Evolutionary conservation across 2,113 vertebrate genomes (phyloP).

Genomic region (Strix aluco): DNA sequence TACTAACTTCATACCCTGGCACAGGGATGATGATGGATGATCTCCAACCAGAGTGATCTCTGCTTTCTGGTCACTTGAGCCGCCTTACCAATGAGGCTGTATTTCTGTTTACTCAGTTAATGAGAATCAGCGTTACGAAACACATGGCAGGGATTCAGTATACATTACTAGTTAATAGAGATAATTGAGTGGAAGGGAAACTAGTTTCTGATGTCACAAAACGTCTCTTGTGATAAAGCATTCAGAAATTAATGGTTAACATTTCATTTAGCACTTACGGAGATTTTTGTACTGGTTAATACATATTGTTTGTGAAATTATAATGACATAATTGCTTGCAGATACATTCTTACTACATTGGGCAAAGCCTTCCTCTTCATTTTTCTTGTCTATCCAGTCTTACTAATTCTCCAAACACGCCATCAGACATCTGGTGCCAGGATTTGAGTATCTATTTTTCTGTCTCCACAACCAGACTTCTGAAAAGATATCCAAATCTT

Average conservation of each 20-base stretch:
- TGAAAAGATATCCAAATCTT: neutral
- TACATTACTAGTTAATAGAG: slow-evolving; percentile 34
- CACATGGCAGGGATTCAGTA: slow-evolving; percentile 17
- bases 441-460: slow-evolving; percentile 8
- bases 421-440: slow-evolving; percentile 28
- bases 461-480: neutral
- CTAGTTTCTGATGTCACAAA: slow-evolving; percentile 54
- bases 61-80: slow-evolving; percentile 2
- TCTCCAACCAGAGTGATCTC: neutral
- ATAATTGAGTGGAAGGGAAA: slow-evolving; percentile 64
- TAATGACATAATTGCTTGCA: slow-evolving; percentile 36
- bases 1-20: neutral
- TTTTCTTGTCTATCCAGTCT: slow-evolving; percentile 27
- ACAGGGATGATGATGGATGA: neutral
- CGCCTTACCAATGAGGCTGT: neutral
- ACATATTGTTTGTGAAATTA: neutral
- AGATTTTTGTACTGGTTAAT: slow-evolving; percentile 1
- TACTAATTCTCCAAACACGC: neutral
- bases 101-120: slow-evolving; percentile 53
- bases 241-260: slow-evolving; percentile 26
- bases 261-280: neutral
- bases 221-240: slow-evolving; percentile 35
- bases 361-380: slow-evolving; percentile 9
- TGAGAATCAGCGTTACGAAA: neutral
- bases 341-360: neutral